phyloP scores from a whole-genome alignment of 2,888 invertebrate genomes.

The Allolobophora icterica region DNA sequence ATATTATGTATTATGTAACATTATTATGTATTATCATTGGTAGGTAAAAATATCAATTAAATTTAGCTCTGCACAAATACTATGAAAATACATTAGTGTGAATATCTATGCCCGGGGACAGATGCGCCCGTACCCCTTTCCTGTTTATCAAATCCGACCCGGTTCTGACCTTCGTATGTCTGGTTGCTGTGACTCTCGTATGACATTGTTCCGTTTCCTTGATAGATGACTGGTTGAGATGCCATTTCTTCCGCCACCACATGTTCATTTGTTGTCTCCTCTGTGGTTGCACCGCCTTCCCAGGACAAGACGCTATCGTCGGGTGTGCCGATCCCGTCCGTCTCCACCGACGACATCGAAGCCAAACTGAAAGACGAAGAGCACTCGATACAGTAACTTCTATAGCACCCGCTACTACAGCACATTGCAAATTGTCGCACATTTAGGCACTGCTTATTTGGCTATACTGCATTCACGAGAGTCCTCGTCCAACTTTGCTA shows the following conservation, averaged over 20 bases:
- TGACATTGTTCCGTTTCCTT: background rate
- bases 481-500: no score
- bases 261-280: constrained; percentile 9
- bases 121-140: no score
- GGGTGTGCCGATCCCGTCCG: constrained; percentile 29
- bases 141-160: no score
- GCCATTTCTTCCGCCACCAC: background rate
- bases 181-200: background rate
- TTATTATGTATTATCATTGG: no score
- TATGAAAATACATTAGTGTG: no score
- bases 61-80: no score
- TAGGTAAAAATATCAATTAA: no score
- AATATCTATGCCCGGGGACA: no score
- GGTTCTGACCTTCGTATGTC: background rate
- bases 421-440: background rate
- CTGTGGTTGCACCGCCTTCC: constrained; percentile 25
- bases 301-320: constrained; percentile 35
- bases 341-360: constrained; percentile 14
- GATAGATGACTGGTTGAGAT: background rate
- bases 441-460: no score
- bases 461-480: no score
- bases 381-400: background rate
- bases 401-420: background rate
- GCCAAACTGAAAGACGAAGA: background rate
- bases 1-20: no score